Conservation (phyloP, 2,797 vertebrate species). For the Characodon lateralis region DNA sequence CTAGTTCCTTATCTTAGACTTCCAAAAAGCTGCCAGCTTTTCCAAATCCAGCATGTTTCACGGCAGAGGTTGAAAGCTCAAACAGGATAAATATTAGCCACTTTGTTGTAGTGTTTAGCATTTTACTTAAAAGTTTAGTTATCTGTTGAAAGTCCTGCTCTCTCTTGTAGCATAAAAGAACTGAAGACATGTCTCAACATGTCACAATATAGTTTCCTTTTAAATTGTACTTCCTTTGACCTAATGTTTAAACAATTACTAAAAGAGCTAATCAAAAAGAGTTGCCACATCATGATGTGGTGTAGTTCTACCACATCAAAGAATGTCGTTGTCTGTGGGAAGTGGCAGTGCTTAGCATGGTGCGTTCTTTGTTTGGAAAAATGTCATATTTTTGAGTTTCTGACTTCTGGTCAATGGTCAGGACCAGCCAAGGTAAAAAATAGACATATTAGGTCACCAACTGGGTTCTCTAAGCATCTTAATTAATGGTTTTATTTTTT, state of each 20-base stretch:
- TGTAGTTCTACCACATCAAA: too few relatives aligned
- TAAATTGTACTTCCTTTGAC: too few relatives aligned
- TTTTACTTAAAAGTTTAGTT: background rate
- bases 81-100: background rate
- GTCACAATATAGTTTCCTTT: too few relatives aligned
- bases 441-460: background rate
- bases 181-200: too few relatives aligned
- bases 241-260: too few relatives aligned
- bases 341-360: too few relatives aligned
- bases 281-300: too few relatives aligned
- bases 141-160: background rate
- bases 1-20: background rate
- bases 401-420: background rate
- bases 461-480: background rate
- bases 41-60: background rate
- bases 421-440: background rate
- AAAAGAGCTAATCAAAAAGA: too few relatives aligned
- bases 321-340: too few relatives aligned
- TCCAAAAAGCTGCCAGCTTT: background rate
- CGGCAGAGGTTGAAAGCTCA: background rate
- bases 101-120: background rate
- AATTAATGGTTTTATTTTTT: background rate
- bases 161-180: background rate
- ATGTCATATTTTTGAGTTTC: background rate
- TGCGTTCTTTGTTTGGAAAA: too few relatives aligned